A percentile compares a stretch with the other conserved stretches of the same genome.
Evolutionary conservation across 2,113 vertebrate genomes (phyloP).

Genomic region (Vireo altiloquus): DNA sequence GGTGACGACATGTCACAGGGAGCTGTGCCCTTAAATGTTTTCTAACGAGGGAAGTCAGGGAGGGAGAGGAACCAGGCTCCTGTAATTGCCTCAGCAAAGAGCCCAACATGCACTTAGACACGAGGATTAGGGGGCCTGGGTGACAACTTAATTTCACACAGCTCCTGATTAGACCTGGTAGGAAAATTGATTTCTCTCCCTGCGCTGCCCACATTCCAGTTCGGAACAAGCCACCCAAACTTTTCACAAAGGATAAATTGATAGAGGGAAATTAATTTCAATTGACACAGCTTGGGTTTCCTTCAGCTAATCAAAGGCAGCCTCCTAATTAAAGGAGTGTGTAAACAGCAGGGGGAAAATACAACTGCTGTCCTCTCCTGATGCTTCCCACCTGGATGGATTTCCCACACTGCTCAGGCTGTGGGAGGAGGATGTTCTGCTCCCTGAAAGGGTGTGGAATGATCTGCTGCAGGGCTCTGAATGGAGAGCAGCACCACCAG

Average conservation of each 20-base stretch:
- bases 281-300: background rate
- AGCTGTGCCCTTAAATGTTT: background rate
- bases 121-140: background rate
- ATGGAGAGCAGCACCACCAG: background rate
- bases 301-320: background rate
- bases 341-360: background rate
- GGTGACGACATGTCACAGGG: background rate
- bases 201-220: background rate
- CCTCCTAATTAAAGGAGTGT: background rate
- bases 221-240: background rate
- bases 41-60: background rate
- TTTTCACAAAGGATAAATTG: background rate
- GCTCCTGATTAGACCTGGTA: background rate
- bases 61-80: background rate
- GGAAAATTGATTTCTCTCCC: conserved; percentile 39
- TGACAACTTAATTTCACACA: conserved; percentile 45
- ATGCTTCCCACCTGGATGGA: background rate
- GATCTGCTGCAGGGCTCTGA: background rate
- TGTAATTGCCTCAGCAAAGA: conserved; percentile 6
- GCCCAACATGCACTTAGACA: background rate
- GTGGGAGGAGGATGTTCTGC: background rate
- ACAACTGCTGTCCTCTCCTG: background rate
- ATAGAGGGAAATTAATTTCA: background rate
- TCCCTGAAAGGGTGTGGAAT: background rate
- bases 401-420: background rate